phyloP scores from a whole-genome alignment of 2,113 vertebrate species.

The Microtus ochrogaster region DNA sequence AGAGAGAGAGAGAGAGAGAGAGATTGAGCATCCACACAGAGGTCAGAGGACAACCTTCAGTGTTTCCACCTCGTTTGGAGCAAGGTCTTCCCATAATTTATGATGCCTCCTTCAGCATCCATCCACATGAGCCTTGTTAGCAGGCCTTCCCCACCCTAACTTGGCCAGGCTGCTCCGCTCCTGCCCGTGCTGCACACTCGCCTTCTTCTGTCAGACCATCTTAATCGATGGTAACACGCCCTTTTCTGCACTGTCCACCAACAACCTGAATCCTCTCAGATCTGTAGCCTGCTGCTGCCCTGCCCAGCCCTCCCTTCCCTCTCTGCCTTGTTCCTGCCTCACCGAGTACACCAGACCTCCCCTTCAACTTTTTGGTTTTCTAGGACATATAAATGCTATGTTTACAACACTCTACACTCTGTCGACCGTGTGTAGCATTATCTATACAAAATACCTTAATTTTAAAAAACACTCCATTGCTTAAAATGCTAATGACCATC shows the following conservation, averaged over 20 bases:
- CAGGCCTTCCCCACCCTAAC: not conserved
- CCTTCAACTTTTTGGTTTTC: not conserved
- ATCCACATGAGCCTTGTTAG: not conserved
- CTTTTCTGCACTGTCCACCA: not conserved
- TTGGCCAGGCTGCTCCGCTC: not conserved
- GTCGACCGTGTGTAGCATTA: not conserved
- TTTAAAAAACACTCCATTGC: not conserved
- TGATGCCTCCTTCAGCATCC: not conserved
- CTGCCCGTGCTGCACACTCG: not conserved
- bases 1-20: no score
- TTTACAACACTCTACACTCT: not conserved
- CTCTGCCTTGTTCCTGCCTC: not conserved
- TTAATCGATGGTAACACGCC: not conserved
- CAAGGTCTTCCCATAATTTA: not conserved
- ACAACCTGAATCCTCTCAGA: not conserved
- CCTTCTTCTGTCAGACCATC: not conserved
- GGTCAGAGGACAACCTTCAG: not conserved
- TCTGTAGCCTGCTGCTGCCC: not conserved
- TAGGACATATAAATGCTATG: not conserved
- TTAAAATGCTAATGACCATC: not conserved
- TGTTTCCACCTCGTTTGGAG: not conserved
- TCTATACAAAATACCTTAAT: not conserved
- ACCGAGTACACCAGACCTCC: not conserved
- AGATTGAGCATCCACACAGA: not conserved
- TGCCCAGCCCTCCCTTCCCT: not conserved